Evolutionary conservation across 2,797 vertebrate genomes (phyloP), one percentile per base, ranked within the genome.

Genomic region (Vultur gryphus): DNA sequence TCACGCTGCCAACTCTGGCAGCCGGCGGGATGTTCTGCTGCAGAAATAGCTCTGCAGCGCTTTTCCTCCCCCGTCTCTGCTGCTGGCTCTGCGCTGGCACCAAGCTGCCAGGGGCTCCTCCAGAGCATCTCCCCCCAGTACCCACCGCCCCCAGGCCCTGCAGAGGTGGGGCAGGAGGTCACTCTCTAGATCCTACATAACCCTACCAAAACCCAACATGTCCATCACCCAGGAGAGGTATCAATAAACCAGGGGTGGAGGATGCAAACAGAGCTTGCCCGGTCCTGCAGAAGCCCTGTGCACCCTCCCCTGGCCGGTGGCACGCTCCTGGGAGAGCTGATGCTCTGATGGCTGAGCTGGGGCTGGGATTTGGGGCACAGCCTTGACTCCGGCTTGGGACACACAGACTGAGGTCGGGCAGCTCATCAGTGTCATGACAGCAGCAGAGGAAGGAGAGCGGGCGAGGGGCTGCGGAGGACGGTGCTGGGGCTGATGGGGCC

Each of bases 1-100:
- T 93, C 55, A 44, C 2, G 15, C 44, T 73, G 69, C 76, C 2
- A 5, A 23, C 37, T 71, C n/a, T 7, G 3, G 58, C 33, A 82
- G n/a, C 61, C 1, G 4, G 24, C 52, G 54, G 26, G 46, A 66
- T 70, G 61, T 87, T 94, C 65, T 61, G 69, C 39, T 61, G 70
- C 65, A 91, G 77, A 95, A 95, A 90, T 52, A 87, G 86, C 66
- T 87, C 81, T 71, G 58, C 77, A 69, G 62, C 1, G 12, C 75
- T 82, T 81, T 44, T 35, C 66, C 71, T 81, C 78, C 80, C 43
- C 17, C 7, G 0, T 6, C n/a, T 90, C 81, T 91, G 52, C 80
- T 87, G 61, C 69, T 46, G 65, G 20, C 19, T 44, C 77, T 48
- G 57, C 4, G 3, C 39, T 46, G 86, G 43, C 31, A 29, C 35